phyloP scores from a whole-genome alignment of 2,113 vertebrate genomes.

The Falco punctatus region DNA sequence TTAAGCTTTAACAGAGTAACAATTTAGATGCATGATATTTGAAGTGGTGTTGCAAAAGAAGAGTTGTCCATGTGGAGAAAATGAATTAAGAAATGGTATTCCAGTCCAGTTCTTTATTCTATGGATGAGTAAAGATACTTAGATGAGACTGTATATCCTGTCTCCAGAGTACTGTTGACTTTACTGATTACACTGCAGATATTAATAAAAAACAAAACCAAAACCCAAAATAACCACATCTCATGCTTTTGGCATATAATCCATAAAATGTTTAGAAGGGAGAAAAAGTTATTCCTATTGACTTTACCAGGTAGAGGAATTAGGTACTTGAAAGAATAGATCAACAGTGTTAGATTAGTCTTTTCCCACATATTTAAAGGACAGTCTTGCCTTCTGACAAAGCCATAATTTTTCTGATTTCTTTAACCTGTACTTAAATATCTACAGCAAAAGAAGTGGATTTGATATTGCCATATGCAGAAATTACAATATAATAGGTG shows the following conservation, averaged over 20 bases:
- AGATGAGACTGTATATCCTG: not conserved
- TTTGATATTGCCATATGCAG: not conserved
- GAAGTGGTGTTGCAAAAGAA: not conserved
- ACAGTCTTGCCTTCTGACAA: not conserved
- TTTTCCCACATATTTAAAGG: not conserved
- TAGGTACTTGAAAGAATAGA: not conserved
- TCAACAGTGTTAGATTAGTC: not conserved
- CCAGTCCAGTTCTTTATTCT: not conserved
- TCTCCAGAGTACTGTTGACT: not conserved
- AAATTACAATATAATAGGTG: not conserved
- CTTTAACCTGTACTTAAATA: not conserved
- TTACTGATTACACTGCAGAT: conserved; percentile 8
- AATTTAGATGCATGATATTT: not conserved
- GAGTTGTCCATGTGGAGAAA: conserved; percentile 15
- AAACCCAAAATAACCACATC: not conserved
- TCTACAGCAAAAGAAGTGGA: not conserved
- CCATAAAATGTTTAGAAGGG: not conserved
- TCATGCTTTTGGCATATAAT: not conserved
- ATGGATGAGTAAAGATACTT: not conserved
- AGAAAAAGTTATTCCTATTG: not conserved
- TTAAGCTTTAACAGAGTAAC: not conserved
- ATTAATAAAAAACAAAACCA: not conserved
- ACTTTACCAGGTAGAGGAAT: not conserved
- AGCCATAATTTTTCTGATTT: not conserved
- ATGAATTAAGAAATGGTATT: conserved; percentile 39